Conservation (phyloP, 1,140 invertebrate species). For the Teleopsis dalmanni region DNA sequence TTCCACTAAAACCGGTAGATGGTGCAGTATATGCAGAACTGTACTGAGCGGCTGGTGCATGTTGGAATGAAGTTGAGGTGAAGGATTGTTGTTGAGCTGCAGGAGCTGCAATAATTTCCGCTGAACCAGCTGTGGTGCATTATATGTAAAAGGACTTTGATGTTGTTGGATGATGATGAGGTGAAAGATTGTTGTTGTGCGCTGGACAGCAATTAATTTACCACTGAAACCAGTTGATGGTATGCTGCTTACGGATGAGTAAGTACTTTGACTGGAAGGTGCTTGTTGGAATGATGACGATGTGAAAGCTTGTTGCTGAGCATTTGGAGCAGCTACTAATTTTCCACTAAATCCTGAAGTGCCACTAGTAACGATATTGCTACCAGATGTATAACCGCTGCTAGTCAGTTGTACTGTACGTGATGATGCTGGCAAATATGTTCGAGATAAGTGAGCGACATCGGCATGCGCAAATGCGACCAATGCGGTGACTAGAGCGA, state of each 20-base stretch:
- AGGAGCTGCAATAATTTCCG: neutral
- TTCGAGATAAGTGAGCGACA: slow-evolving; percentile 26
- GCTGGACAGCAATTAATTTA: neutral
- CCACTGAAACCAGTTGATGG: slow-evolving; percentile 8
- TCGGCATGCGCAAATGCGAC: slow-evolving; percentile 22
- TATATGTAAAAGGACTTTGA: neutral
- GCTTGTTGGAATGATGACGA: neutral
- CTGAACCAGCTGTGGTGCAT: neutral
- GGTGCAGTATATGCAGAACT: neutral
- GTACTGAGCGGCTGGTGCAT: too few relatives aligned
- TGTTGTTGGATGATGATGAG: neutral
- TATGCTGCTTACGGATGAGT: too few relatives aligned
- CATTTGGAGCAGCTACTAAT: too few relatives aligned
- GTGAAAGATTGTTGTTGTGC: neutral
- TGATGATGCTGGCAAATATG: slow-evolving; percentile 27
- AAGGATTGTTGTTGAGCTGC: neutral
- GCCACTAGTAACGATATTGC: neutral
- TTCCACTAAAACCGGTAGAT: neutral
- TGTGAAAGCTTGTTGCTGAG: neutral
- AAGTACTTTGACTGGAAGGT: too few relatives aligned
- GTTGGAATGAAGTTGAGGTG: neutral
- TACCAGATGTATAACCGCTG: slow-evolving; percentile 20
- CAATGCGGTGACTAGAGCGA: slow-evolving; percentile 17
- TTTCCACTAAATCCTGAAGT: neutral
- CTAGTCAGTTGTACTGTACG: slow-evolving; percentile 16